These are phyloP conservation scores for Drosophila quadrilineata DNA, from an alignment of 1,140 invertebrate species.

Conservation along the genomic window DNA sequence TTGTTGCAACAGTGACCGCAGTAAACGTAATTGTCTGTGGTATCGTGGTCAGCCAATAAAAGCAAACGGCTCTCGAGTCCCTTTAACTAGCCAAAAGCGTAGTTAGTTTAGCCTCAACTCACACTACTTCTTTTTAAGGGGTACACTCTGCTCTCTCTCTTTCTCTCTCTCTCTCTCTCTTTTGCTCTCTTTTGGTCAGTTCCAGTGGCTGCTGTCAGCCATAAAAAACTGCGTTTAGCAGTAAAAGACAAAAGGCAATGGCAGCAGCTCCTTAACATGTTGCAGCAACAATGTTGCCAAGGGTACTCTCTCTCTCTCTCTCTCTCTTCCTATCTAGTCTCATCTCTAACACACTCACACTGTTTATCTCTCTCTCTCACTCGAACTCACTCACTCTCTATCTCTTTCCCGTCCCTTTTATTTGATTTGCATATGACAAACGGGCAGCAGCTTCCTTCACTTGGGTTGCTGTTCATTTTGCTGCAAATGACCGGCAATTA, in stretches of 20 bases:
- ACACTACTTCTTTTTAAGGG: too few species aligned
- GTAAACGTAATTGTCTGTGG: slow-evolving; percentile 73
- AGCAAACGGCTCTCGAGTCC: slow-evolving; percentile 51
- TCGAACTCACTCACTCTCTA: neutral
- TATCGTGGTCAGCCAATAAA: slow-evolving; percentile 64
- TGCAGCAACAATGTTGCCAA: slow-evolving; percentile 64
- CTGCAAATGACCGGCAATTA: slow-evolving; percentile 80
- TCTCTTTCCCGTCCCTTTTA: slow-evolving; percentile 29
- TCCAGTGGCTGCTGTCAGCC: slow-evolving; percentile 2
- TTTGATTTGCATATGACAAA: slow-evolving; percentile 80
- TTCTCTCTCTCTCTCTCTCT: neutral
- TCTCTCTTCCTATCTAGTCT: neutral
- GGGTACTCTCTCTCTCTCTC: neutral
- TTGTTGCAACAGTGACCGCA: slow-evolving; percentile 71
- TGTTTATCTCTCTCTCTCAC: neutral
- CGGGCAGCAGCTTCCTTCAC: slow-evolving; percentile 11
- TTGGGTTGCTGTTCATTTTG: slow-evolving; percentile 52
- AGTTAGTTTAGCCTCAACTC: slow-evolving; percentile 54
- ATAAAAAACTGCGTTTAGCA: slow-evolving; percentile 41
- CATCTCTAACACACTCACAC: slow-evolving; percentile 2
- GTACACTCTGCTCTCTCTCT: slow-evolving; percentile 1
- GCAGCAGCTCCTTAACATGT: slow-evolving; percentile 39
- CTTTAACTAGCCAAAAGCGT: slow-evolving; percentile 53
- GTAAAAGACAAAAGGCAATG: slow-evolving; percentile 48
- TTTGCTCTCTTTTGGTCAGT: slow-evolving; percentile 32